Conservation (phyloP, 2,113 vertebrate species). For the Eudyptes chrysolophus region DNA sequence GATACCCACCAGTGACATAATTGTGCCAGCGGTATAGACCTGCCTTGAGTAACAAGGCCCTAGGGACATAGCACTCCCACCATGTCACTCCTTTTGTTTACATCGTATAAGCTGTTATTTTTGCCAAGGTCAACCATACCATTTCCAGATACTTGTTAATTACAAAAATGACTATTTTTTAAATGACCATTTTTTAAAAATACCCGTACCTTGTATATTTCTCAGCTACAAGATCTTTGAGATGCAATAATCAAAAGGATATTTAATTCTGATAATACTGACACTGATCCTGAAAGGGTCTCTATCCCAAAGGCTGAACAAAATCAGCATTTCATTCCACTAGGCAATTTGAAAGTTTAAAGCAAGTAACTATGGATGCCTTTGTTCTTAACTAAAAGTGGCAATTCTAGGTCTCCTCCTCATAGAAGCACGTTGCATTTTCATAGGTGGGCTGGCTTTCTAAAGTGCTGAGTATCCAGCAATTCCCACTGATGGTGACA, state of each 20-base stretch:
- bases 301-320: conserved; percentile 5
- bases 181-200: background rate
- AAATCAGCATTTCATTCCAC: conserved; percentile 30
- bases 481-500: conserved; percentile 32
- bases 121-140: background rate
- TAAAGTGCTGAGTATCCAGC: conserved; percentile 25
- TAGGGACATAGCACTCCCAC: background rate
- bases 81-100: background rate
- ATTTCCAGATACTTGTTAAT: background rate
- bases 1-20: background rate
- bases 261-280: background rate
- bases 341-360: conserved; percentile 29
- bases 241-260: background rate
- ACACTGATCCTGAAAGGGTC: background rate
- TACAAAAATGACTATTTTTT: background rate
- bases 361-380: background rate
- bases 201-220: background rate
- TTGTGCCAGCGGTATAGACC: background rate
- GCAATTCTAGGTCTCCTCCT: conserved; percentile 52
- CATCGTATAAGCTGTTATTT: background rate
- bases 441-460: conserved; percentile 34
- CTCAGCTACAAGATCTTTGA: background rate
- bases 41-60: background rate
- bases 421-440: background rate
- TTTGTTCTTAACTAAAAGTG: conserved; percentile 51